phyloP scores from a whole-genome alignment of 2,113 vertebrate genomes.

The Tragelaphus imberbis region DNA sequence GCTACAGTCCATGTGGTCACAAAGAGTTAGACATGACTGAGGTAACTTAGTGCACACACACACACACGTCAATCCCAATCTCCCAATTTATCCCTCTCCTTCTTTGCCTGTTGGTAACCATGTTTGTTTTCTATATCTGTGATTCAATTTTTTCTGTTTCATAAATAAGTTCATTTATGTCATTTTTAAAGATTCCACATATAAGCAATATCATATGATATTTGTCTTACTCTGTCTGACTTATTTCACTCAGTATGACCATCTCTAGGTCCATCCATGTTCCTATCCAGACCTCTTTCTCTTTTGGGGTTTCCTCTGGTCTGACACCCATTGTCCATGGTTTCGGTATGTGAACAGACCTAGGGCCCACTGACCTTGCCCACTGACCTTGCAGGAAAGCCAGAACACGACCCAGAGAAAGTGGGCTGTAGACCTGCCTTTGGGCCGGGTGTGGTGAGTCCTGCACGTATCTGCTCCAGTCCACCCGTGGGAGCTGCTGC shows the following conservation, averaged over 20 bases:
- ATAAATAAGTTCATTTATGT: background rate
- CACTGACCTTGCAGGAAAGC: background rate
- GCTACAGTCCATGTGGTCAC: background rate
- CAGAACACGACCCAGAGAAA: background rate
- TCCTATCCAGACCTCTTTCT: background rate
- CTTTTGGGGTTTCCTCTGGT: background rate
- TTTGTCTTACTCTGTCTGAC: background rate
- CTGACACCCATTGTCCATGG: background rate
- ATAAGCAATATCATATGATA: background rate
- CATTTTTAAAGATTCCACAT: background rate
- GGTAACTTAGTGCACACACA: background rate
- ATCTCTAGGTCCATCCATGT: background rate
- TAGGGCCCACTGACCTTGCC: background rate
- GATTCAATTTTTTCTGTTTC: background rate
- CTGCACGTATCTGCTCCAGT: accelerated
- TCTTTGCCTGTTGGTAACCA: background rate
- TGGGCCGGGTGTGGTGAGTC: no score
- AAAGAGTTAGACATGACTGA: background rate
- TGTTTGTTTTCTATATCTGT: background rate
- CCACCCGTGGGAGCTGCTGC: accelerated
- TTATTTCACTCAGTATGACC: background rate
- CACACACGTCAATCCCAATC: background rate
- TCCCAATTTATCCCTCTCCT: background rate
- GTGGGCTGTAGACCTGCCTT: background rate
- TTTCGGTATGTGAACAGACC: background rate